Percentiles rank a stretch among this genome's conserved stretches.
Conservation (phyloP, 2,888 invertebrate species). For the Helleia helle region DNA sequence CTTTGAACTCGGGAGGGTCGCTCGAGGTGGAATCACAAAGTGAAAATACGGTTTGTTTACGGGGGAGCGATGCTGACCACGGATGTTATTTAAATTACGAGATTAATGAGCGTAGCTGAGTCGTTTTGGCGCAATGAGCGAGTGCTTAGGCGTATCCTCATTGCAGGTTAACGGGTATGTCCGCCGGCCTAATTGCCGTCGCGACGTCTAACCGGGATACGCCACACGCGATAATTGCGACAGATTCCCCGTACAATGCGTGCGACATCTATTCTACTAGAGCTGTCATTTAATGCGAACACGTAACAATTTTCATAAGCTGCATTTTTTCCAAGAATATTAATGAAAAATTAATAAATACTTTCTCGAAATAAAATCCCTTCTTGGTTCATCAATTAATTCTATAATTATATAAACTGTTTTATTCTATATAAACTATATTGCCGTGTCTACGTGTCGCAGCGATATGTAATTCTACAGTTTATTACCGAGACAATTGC, state of each 20-base stretch:
- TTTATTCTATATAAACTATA: too few relatives aligned
- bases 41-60: constrained; percentile 65
- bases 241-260: constrained; percentile 41
- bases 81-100: constrained; percentile 41
- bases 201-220: constrained; percentile 71
- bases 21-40: constrained; percentile 61
- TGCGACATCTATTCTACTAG: constrained; percentile 11
- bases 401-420: too few relatives aligned
- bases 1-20: constrained; percentile 61
- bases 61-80: constrained; percentile 35
- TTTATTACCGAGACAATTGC: constrained; percentile 66
- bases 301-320: too few relatives aligned
- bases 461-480: constrained; percentile 41
- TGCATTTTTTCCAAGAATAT: too few relatives aligned
- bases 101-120: constrained; percentile 25
- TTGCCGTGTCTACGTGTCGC: constrained; percentile 20
- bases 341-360: too few relatives aligned
- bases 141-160: constrained; percentile 70
- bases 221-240: constrained; percentile 69
- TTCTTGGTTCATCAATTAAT: too few relatives aligned
- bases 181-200: constrained; percentile 71
- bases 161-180: constrained; percentile 69
- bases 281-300: background rate
- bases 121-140: constrained; percentile 49
- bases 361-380: too few relatives aligned